These are phyloP conservation scores for Meles meles DNA, from an alignment of 2,113 vertebrate species.

Conservation along the genomic window DNA sequence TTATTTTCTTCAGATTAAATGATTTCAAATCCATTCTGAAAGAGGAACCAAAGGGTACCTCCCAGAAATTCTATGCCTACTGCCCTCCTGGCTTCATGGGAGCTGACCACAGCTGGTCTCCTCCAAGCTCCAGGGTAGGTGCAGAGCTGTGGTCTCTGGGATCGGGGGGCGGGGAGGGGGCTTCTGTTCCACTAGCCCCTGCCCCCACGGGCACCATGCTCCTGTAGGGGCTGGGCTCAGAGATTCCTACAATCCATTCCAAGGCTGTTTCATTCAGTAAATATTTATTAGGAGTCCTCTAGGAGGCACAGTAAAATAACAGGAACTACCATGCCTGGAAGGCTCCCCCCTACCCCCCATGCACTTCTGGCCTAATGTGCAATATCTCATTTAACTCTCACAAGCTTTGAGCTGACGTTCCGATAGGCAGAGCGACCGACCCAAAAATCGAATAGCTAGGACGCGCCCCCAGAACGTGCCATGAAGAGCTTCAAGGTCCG, in stretches of 20 bases:
- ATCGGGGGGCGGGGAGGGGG: too few relatives aligned
- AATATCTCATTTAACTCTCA: background rate
- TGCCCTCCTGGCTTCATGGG: background rate
- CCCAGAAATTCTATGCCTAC: background rate
- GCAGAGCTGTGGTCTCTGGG: background rate
- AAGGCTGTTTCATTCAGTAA: background rate
- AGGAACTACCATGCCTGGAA: background rate
- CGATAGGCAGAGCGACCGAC: background rate
- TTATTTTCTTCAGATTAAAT: conserved; percentile 26
- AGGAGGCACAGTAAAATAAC: background rate
- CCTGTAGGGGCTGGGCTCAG: background rate
- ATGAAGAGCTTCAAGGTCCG: background rate
- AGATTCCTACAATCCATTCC: background rate
- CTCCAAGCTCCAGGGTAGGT: background rate
- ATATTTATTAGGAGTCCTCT: background rate
- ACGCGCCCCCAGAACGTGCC: background rate
- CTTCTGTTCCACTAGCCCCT: background rate
- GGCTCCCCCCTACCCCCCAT: too few relatives aligned
- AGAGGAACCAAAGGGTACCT: background rate
- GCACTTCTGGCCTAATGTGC: background rate
- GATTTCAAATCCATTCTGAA: background rate
- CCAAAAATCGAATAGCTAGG: background rate
- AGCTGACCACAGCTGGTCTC: background rate
- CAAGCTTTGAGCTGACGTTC: background rate
- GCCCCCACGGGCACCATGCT: background rate